phyloP scores from a whole-genome alignment of 2,797 vertebrate species.

The Manis crassicaudata region DNA sequence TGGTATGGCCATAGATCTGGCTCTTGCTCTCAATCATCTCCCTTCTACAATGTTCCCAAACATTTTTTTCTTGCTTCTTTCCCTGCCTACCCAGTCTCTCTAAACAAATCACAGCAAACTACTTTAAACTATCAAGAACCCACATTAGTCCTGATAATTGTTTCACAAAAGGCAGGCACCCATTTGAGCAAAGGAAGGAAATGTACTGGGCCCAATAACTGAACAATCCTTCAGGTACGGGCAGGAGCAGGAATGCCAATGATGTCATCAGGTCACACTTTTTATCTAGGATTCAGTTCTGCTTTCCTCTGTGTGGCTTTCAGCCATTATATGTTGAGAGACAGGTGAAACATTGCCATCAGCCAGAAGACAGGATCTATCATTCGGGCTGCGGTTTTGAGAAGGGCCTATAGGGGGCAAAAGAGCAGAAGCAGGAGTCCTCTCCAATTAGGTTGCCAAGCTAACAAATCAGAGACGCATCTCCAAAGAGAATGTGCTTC shows the following conservation, averaged over 20 bases:
- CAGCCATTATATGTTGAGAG: background rate
- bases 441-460: constrained; percentile 29
- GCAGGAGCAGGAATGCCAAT: background rate
- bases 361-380: background rate
- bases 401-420: background rate
- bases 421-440: background rate
- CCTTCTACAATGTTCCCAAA: background rate
- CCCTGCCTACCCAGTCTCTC: background rate
- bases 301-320: background rate
- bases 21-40: background rate
- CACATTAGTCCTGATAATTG: background rate
- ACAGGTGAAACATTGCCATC: background rate
- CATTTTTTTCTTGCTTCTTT: background rate
- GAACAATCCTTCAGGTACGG: background rate
- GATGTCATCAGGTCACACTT: background rate
- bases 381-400: background rate
- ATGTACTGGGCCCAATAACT: background rate
- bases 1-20: too few relatives aligned
- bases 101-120: constrained; percentile 8
- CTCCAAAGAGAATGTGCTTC: background rate
- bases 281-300: background rate
- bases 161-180: background rate
- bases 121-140: background rate
- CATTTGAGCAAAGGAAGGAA: background rate
- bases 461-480: background rate